Evolutionary conservation across 1,140 invertebrate genomes (phyloP).

Genomic region (Hyposmocoma kahamanoa): DNA sequence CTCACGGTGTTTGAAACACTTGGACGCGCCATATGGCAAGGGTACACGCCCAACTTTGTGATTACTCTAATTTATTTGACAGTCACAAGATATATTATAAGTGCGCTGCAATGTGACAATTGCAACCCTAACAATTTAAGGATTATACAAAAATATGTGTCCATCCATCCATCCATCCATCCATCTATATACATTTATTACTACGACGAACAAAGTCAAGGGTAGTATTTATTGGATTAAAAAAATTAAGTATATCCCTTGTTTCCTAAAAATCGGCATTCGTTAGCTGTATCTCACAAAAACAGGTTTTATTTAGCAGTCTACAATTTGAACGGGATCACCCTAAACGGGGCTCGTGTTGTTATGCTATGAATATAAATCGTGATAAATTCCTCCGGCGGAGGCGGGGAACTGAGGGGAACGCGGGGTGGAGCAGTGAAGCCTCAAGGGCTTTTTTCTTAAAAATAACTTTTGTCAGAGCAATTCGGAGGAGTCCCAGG

Average conservation of each 20-base stretch:
- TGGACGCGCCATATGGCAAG: slow-evolving; percentile 45
- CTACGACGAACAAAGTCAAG: too few species aligned
- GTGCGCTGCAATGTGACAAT: too few species aligned
- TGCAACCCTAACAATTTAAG: too few species aligned
- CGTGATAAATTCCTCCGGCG: slow-evolving; percentile 70
- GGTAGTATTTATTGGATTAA: too few species aligned
- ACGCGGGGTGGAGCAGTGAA: slow-evolving; percentile 29
- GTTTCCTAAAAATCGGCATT: background rate
- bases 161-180: too few species aligned
- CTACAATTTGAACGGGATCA: slow-evolving; percentile 63
- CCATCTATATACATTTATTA: too few species aligned
- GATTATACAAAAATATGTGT: too few species aligned
- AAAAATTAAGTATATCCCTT: too few species aligned
- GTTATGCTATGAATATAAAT: slow-evolving; percentile 75
- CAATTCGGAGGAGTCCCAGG: slow-evolving; percentile 59
- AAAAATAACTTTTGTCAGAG: slow-evolving; percentile 73
- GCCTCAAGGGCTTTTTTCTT: slow-evolving; percentile 71
- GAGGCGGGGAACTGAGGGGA: slow-evolving; percentile 25
- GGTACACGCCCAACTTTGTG: slow-evolving; percentile 31
- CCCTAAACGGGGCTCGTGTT: slow-evolving; percentile 63
- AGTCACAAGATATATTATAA: too few species aligned
- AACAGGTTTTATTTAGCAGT: slow-evolving; percentile 55
- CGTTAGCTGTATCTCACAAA: slow-evolving; percentile 9
- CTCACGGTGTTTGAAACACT: slow-evolving; percentile 42
- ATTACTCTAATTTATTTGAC: too few species aligned